Base-by-base conservation (phyloP, 1,140 invertebrate genomes). In the Scaptomyza graminum region DNA sequence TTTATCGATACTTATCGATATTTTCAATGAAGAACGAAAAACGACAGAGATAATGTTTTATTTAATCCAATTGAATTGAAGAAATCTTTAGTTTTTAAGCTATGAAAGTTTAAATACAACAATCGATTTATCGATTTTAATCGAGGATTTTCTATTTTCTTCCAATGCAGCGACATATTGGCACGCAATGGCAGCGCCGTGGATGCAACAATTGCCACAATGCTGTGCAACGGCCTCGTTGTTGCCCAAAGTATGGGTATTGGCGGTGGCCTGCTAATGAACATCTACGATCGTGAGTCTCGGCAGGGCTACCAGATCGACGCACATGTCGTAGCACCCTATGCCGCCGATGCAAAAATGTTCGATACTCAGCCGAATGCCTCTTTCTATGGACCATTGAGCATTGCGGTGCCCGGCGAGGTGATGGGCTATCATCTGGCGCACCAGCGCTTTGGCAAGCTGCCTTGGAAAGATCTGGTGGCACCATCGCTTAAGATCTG, bases 391-490 rank as follows among this genome's bases (percentile, higher is more conserved):
- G 97, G 97, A 66, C 94, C 94, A 1, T 85, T 97, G 12, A 93
- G 97, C 2, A 94, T 98, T 18, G 97, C 94, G 0, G 96, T 99
- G 9, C 98, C 98, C 5, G 98, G 98, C 1, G 98, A 99, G 92
- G 83, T 99, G 1, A 94, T 95, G 65, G 98, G 98, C 2, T 97
- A 97, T 84, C 96, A 96, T 95, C 94, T 94, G 63, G 96, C 97
- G 0, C 95, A 98, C 90, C 92, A 95, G 77, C 93, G 93, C 56
- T 98, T 96, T 92, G 97, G 97, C 2, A 94, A 93, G 76, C 92
- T 99, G 0, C 94, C 95, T 0, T 99, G 98, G 98, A 92, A 92
- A 7, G 94, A 95, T 1, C 91, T 99, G 1, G 94, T 99, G 18
- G 87, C 94, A 31, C 97, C 97, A 0, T 94, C 95, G 0, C 94